Evolutionary conservation across 2,113 vertebrate species (phyloP).

Genomic region (Axis porcinus): DNA sequence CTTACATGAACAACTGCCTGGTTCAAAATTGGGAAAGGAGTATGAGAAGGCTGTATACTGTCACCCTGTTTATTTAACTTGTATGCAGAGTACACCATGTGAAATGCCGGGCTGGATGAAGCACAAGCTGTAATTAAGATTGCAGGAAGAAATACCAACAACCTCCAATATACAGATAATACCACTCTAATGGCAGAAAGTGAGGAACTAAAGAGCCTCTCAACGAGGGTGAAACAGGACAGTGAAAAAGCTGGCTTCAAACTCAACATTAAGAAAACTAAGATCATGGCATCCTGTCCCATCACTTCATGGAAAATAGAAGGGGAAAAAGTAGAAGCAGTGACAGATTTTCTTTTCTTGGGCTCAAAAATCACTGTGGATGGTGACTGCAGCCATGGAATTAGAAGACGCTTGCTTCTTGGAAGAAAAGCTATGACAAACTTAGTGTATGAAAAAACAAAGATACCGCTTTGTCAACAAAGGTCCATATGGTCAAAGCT

Average conservation of each 20-base stretch:
- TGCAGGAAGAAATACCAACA: not conserved
- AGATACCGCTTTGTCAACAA: not conserved
- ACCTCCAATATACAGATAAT: not conserved
- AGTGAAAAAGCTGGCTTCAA: not conserved
- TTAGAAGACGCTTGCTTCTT: not conserved
- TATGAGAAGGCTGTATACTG: not conserved
- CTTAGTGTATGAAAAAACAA: not conserved
- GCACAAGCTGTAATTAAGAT: not conserved
- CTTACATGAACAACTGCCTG: not conserved
- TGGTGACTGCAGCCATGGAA: not conserved
- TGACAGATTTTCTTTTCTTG: not conserved
- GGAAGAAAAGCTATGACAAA: not conserved
- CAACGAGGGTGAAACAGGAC: not conserved
- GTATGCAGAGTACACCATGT: not conserved
- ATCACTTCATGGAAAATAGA: not conserved
- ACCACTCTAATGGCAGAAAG: not conserved
- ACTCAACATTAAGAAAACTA: not conserved
- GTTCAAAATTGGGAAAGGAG: not conserved
- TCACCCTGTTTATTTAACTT: not conserved
- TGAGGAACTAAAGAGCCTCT: not conserved
- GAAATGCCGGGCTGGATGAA: not conserved
- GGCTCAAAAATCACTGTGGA: not conserved
- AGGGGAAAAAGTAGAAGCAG: not conserved
- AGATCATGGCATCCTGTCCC: not conserved
- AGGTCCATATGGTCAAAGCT: not conserved